Evolutionary conservation across 2,888 invertebrate genomes (phyloP).

Genomic region (Cataglyphis livida): DNA sequence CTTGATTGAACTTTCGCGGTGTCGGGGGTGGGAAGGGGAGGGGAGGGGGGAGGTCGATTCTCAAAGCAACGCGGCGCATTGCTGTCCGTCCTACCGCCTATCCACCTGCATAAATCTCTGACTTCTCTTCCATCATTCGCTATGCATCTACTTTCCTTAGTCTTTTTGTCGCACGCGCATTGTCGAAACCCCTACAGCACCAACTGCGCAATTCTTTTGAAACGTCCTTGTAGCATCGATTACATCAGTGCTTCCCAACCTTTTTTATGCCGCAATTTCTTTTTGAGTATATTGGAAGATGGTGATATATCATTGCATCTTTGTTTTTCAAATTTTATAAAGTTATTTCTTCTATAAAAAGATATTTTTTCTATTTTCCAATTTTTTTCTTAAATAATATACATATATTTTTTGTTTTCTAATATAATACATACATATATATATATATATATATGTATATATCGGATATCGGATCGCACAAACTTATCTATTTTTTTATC

Average conservation of each 20-base stretch:
- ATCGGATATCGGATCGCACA: no score
- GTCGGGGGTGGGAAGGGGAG: conserved; percentile 43
- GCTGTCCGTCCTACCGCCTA: conserved; percentile 19
- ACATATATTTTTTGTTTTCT: not conserved
- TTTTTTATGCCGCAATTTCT: not conserved
- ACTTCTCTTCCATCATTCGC: conserved; percentile 43
- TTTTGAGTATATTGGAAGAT: not conserved
- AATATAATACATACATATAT: not conserved
- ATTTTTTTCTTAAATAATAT: not conserved
- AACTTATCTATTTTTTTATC: no score
- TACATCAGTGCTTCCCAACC: conserved; percentile 21
- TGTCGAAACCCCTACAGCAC: conserved; percentile 56
- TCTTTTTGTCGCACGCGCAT: conserved; percentile 59
- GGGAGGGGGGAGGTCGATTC: conserved; percentile 63
- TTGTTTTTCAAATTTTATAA: not conserved
- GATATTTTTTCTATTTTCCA: not conserved
- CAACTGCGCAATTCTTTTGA: conserved; percentile 41
- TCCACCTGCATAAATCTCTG: conserved; percentile 53
- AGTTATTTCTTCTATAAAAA: not conserved
- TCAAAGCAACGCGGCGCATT: conserved; percentile 71
- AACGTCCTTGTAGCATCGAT: conserved; percentile 38
- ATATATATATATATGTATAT: not conserved
- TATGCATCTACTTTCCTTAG: conserved; percentile 35
- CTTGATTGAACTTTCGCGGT: conserved; percentile 82
- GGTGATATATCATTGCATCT: not conserved